These are phyloP conservation scores for Luperina nickerlii DNA, from an alignment of 2,888 invertebrate genomes.

Conservation along the genomic window DNA sequence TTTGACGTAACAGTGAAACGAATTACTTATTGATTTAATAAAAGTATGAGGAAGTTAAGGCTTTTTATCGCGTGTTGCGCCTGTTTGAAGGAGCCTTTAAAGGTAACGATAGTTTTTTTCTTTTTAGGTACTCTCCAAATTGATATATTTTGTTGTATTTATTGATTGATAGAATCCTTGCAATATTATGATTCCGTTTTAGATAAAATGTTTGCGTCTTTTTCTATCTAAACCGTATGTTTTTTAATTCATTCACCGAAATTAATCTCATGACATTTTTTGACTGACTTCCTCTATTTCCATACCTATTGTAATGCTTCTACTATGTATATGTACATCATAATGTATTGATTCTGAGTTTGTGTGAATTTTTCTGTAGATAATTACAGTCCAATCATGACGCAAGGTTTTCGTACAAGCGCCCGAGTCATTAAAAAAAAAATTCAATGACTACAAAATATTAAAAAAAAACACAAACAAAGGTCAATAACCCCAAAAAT, in stretches of 20 bases:
- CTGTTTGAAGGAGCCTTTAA: too few relatives aligned
- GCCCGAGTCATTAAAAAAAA: not conserved
- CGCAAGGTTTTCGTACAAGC: not conserved
- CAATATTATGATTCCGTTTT: not conserved
- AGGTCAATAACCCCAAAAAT: conserved; percentile 26
- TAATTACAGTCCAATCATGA: not conserved
- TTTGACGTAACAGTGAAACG: conserved; percentile 32
- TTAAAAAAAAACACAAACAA: not conserved
- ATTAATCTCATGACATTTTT: not conserved
- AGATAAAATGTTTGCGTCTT: not conserved
- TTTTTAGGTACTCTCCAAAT: not conserved
- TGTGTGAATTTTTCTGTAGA: not conserved
- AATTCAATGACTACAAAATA: too few relatives aligned
- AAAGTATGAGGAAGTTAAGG: not conserved
- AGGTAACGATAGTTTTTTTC: not conserved
- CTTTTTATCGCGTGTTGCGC: too few relatives aligned
- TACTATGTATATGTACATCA: not conserved
- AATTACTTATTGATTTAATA: not conserved
- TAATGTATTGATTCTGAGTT: too few relatives aligned
- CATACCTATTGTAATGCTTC: not conserved
- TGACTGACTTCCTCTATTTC: not conserved
- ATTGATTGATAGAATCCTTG: too few relatives aligned
- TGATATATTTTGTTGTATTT: too few relatives aligned
- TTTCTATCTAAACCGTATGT: not conserved
- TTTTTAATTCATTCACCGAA: not conserved